Evolutionary conservation across 2,113 vertebrate genomes (phyloP).

Genomic region (Psilopsiagon aymara): DNA sequence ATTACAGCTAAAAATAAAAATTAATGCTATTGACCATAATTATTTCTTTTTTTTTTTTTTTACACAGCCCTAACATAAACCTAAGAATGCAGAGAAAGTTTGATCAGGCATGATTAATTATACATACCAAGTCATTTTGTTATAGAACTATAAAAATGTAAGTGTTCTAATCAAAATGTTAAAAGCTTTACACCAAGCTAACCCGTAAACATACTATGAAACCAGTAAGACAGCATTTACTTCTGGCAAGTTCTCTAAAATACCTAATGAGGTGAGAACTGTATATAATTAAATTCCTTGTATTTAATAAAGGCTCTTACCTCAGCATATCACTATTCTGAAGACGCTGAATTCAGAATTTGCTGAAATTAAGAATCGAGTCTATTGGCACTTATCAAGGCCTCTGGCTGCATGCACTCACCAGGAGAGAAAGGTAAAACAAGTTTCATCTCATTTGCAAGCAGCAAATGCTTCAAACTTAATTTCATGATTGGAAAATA

Average conservation of each 20-base stretch:
- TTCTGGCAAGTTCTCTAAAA: not conserved
- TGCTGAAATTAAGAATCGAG: not conserved
- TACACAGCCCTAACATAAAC: not conserved
- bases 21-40: not conserved
- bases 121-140: not conserved
- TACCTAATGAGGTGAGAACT: not conserved
- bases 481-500: not conserved
- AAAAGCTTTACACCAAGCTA: not conserved
- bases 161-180: not conserved
- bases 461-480: not conserved
- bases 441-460: not conserved
- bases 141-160: not conserved
- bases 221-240: not conserved
- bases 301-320: not conserved
- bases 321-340: not conserved
- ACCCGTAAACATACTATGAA: not conserved
- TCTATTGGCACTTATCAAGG: not conserved
- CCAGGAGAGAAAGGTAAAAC: not conserved
- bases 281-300: not conserved
- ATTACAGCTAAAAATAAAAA: slow-evolving; percentile 1
- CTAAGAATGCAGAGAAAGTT: not conserved
- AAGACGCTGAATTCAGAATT: not conserved
- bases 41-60: not conserved
- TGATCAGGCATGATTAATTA: not conserved
- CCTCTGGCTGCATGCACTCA: not conserved